Evolutionary conservation across 2,888 invertebrate genomes (phyloP).

Genomic region (Cryptophagus acutangulus): DNA sequence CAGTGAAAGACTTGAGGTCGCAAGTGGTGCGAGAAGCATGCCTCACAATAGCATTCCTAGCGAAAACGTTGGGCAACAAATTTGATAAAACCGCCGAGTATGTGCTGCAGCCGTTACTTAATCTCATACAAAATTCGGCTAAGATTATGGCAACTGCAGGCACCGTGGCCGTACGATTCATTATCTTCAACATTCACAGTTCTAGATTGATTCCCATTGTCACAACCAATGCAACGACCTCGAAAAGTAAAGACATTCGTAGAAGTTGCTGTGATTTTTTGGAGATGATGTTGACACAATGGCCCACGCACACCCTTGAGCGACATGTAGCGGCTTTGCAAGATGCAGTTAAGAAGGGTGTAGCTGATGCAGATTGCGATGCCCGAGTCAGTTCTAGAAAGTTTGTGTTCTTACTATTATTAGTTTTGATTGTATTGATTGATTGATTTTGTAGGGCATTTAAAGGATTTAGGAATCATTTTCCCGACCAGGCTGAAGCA

Average conservation of each 20-base stretch:
- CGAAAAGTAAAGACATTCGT: conserved; percentile 91
- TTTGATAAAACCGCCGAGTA: conserved; percentile 82
- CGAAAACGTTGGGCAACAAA: conserved; percentile 76
- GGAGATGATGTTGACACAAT: conserved; percentile 75
- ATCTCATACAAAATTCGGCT: conserved; percentile 90
- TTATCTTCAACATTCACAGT: conserved; percentile 78
- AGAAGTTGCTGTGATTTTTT: conserved; percentile 75
- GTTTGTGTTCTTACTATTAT: conserved; percentile 51
- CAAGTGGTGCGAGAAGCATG: conserved; percentile 93
- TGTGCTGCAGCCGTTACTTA: conserved; percentile 77
- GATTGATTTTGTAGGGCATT: conserved; percentile 63
- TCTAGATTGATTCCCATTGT: conserved; percentile 77
- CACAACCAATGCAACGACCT: conserved; percentile 65
- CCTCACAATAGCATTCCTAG: conserved; percentile 88
- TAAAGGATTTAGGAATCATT: conserved; percentile 83
- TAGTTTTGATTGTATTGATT: conserved; percentile 2
- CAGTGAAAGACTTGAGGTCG: conserved; percentile 84
- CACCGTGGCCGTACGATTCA: conserved; percentile 78
- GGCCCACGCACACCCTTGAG: conserved; percentile 82
- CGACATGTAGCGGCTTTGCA: conserved; percentile 70
- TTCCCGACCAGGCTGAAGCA: conserved; percentile 83
- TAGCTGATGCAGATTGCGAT: conserved; percentile 89
- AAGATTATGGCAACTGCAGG: conserved; percentile 92
- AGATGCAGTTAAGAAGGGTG: conserved; percentile 80
- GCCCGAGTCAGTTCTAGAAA: conserved; percentile 78